Percentiles rank a stretch among this genome's conserved stretches.
These are phyloP conservation scores for Mylabris phalerata DNA, from an alignment of 1,140 invertebrate genomes.

Conservation along the genomic window DNA sequence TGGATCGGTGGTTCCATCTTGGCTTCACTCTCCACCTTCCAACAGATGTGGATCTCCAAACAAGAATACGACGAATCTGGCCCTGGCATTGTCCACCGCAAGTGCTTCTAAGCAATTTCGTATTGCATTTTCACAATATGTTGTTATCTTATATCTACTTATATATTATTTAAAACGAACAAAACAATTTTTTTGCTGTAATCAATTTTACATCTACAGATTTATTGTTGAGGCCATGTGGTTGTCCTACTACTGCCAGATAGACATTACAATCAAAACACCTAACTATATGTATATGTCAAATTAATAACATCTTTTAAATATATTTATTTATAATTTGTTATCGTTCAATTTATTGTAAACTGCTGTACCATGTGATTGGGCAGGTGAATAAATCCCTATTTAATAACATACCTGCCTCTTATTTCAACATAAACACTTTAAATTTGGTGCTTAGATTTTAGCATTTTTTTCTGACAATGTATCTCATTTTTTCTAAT, in stretches of 20 bases:
- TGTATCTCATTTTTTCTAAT: constrained; percentile 22
- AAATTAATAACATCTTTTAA: constrained; percentile 27
- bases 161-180: constrained; percentile 1
- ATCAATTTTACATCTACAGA: constrained; percentile 19
- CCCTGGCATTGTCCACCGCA: constrained; percentile 86
- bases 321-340: constrained; percentile 34
- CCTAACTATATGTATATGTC: constrained; percentile 11
- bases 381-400: constrained; percentile 34
- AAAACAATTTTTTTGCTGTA: neutral
- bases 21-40: constrained; percentile 76
- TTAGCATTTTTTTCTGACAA: constrained; percentile 17
- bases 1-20: constrained; percentile 86
- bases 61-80: constrained; percentile 91
- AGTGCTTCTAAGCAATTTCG: constrained; percentile 86
- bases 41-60: constrained; percentile 87
- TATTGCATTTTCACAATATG: constrained; percentile 20
- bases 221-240: constrained; percentile 31
- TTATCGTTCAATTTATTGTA: constrained; percentile 30
- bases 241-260: constrained; percentile 36
- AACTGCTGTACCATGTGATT: constrained; percentile 24
- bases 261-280: constrained; percentile 32
- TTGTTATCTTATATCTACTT: neutral
- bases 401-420: constrained; percentile 29
- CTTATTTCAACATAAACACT: constrained; percentile 21
- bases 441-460: constrained; percentile 21